A percentile compares a stretch with the other conserved stretches of the same genome.
These are phyloP conservation scores for Solenopsis invicta DNA, from an alignment of 1,140 invertebrate genomes.

Conservation along the genomic window DNA sequence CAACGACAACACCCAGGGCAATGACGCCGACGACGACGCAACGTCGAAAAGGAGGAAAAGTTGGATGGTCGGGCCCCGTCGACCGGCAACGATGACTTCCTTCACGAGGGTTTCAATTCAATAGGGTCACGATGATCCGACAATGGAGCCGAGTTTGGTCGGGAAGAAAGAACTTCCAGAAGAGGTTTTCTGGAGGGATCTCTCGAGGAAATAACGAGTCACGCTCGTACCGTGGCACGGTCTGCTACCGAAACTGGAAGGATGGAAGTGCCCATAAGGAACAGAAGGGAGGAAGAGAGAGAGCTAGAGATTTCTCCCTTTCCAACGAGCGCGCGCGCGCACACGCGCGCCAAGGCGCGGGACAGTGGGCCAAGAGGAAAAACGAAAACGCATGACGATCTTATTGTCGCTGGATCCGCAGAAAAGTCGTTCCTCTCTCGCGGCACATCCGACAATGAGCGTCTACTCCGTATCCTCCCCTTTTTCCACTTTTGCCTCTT, in stretches of 20 bases:
- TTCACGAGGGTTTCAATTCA: conserved; percentile 80
- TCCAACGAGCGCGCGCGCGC: not conserved
- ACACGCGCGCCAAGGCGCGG: not conserved
- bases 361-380: not conserved
- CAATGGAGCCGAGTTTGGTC: conserved; percentile 76
- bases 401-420: conserved; percentile 72
- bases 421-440: conserved; percentile 69
- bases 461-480: conserved; percentile 26
- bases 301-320: not conserved
- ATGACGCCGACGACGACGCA: conserved; percentile 7
- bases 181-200: conserved; percentile 71
- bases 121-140: conserved; percentile 82
- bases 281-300: conserved; percentile 25
- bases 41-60: conserved; percentile 31
- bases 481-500: conserved; percentile 64
- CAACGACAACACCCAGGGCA: conserved; percentile 2
- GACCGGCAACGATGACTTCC: conserved; percentile 78
- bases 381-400: conserved; percentile 72
- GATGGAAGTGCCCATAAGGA: conserved; percentile 34
- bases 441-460: conserved; percentile 72
- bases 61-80: conserved; percentile 16
- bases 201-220: conserved; percentile 75
- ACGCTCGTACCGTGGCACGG: conserved; percentile 68
- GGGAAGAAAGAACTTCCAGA: conserved; percentile 74
- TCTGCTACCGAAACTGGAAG: conserved; percentile 57